Conservation (phyloP, 2,797 vertebrate genomes). For the Myripristis murdjan region DNA sequence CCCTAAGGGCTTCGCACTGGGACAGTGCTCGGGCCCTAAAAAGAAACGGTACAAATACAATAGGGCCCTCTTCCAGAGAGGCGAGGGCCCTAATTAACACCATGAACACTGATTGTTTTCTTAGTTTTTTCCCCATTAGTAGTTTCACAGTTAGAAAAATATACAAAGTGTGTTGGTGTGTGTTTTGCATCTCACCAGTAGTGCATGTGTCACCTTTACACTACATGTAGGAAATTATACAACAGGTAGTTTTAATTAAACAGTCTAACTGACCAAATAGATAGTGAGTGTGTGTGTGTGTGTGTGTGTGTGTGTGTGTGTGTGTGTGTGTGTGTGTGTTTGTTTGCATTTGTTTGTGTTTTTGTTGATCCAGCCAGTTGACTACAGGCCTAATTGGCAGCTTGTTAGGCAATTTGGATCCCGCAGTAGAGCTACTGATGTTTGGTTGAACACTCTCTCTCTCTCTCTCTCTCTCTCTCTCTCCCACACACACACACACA, state of each 20-base stretch:
- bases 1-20: too few species aligned
- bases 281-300: neutral
- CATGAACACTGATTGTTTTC: too few species aligned
- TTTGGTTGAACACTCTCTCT: conserved; percentile 88
- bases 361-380: conserved; percentile 90
- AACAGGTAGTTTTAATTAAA: conserved; percentile 23
- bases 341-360: conserved; percentile 81
- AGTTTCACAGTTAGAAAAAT: too few species aligned
- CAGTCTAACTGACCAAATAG: conserved; percentile 15
- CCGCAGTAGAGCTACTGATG: conserved; percentile 89
- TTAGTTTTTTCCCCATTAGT: too few species aligned
- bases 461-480: too few species aligned
- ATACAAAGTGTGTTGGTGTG: too few species aligned
- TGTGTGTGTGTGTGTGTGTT: conserved; percentile 12
- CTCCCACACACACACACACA: conserved; percentile 80
- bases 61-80: too few species aligned
- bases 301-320: neutral
- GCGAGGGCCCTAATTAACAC: too few species aligned
- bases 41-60: too few species aligned
- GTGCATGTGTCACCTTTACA: too few species aligned
- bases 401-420: conserved; percentile 92
- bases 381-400: conserved; percentile 91
- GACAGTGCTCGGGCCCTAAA: too few species aligned
- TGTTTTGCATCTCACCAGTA: too few species aligned
- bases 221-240: neutral